Conservation (phyloP, 2,888 invertebrate species). For the Tortricodes alternella region DNA sequence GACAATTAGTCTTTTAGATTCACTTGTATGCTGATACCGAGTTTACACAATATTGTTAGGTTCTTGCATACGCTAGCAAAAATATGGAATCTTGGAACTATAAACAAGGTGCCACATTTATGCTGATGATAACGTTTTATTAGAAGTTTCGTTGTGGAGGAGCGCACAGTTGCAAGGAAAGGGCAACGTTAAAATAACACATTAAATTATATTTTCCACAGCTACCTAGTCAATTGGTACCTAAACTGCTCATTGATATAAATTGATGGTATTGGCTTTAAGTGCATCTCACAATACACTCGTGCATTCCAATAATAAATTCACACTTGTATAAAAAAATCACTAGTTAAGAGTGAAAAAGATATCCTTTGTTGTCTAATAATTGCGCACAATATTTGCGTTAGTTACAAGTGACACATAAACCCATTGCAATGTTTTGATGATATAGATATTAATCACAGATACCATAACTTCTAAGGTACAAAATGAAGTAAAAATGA, state of each 20-base stretch:
- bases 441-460: constrained; percentile 16
- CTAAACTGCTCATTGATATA: constrained; percentile 59
- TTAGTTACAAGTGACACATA: constrained; percentile 12
- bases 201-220: constrained; percentile 44
- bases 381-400: constrained; percentile 1
- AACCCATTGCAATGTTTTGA: background rate
- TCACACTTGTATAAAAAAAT: constrained; percentile 15
- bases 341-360: constrained; percentile 6
- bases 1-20: constrained; percentile 54
- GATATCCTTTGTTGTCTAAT: background rate
- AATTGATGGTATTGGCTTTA: constrained; percentile 53
- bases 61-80: background rate
- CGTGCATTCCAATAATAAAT: background rate
- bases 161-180: constrained; percentile 12
- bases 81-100: background rate
- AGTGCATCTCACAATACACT: constrained; percentile 6
- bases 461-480: constrained; percentile 1
- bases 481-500: constrained; percentile 6
- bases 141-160: constrained; percentile 24
- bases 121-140: background rate
- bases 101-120: background rate
- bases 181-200: constrained; percentile 7
- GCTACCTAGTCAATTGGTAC: constrained; percentile 55
- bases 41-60: constrained; percentile 8
- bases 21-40: constrained; percentile 29